A percentile compares a stretch with the other conserved stretches of the same genome.
These are phyloP conservation scores for Sycobia sp. DNA, from an alignment of 1,140 invertebrate genomes.

Conservation along the genomic window DNA sequence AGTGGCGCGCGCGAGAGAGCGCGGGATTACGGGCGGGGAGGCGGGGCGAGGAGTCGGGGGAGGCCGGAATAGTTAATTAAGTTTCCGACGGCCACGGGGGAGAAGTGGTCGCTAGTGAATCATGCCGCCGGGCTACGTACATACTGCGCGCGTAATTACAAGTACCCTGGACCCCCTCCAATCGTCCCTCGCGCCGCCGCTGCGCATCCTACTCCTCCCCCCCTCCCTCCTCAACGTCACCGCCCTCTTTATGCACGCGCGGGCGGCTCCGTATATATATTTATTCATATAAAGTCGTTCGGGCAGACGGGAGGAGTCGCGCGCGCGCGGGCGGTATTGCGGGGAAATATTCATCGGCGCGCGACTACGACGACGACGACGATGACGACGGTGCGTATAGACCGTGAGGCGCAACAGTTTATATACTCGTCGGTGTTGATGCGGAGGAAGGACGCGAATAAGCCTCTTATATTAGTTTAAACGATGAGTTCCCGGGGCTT, in stretches of 20 bases:
- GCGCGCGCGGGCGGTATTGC: background rate
- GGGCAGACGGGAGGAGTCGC: constrained; percentile 1
- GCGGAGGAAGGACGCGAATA: background rate
- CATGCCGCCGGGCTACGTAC: constrained; percentile 42
- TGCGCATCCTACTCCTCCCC: no score
- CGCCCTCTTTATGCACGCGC: no score
- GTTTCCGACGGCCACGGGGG: constrained; percentile 49
- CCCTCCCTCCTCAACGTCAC: no score
- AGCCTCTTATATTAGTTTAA: constrained; percentile 14
- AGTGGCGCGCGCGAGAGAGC: constrained; percentile 13
- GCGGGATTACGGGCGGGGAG: constrained; percentile 42
- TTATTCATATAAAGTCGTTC: no score
- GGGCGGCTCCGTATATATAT: no score
- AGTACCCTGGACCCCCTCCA: constrained; percentile 23
- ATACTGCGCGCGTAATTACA: constrained; percentile 49
- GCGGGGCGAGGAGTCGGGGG: constrained; percentile 40
- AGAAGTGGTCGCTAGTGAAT: constrained; percentile 49
- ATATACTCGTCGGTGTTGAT: background rate
- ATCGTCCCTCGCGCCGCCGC: background rate
- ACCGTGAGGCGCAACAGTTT: constrained; percentile 11
- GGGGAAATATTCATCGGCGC: no score
- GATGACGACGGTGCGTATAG: no score
- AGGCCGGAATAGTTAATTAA: constrained; percentile 55
- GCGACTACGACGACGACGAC: no score
- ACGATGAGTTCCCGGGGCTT: background rate